These are phyloP conservation scores for Thermophis baileyi DNA, from an alignment of 2,113 vertebrate genomes.

Conservation along the genomic window DNA sequence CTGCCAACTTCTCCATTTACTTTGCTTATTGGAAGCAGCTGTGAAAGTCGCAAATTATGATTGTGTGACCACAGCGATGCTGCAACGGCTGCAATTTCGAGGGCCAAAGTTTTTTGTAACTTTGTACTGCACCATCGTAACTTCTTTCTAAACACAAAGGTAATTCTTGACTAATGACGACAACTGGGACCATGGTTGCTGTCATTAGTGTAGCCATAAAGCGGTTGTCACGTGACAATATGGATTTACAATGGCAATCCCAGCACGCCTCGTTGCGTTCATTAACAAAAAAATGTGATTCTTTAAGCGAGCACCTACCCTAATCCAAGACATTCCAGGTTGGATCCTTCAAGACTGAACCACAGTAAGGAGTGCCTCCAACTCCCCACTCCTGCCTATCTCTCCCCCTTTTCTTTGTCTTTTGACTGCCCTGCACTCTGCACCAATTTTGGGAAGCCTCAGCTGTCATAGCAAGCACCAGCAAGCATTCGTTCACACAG, in stretches of 20 bases:
- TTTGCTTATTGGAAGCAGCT: not conserved
- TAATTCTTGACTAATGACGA: not conserved
- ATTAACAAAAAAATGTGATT: not conserved
- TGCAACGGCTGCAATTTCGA: not conserved
- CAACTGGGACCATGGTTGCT: not conserved
- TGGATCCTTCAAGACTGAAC: not conserved
- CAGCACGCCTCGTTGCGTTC: not conserved
- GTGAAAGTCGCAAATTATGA: not conserved
- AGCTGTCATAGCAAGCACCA: not conserved
- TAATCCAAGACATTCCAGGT: not conserved
- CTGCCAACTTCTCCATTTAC: not conserved
- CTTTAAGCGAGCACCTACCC: not conserved
- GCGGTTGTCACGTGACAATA: not conserved
- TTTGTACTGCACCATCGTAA: not conserved
- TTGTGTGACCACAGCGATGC: not conserved
- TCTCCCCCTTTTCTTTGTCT: not conserved
- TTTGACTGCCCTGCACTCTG: not conserved
- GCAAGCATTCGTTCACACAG: not conserved
- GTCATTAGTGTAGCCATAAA: not conserved
- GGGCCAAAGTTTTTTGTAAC: not conserved
- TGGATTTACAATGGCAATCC: not conserved
- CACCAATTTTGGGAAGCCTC: not conserved
- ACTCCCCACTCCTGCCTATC: not conserved
- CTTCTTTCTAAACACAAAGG: not conserved
- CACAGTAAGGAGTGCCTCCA: not conserved